phyloP scores from a whole-genome alignment of 2,888 invertebrate species.

The Proisotoma minuta region DNA sequence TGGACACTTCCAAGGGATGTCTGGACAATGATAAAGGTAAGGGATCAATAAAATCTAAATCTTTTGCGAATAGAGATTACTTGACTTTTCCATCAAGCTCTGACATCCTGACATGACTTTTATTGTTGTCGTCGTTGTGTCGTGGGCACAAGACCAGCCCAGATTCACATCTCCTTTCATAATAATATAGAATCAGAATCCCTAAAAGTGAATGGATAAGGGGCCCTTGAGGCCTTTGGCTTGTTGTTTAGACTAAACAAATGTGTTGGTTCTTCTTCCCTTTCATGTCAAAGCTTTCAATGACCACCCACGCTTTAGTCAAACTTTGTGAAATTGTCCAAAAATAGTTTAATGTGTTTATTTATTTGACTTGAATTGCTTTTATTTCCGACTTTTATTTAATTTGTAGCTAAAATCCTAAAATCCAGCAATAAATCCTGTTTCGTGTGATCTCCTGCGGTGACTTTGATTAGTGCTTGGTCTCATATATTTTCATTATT shows the following conservation, averaged over 20 bases:
- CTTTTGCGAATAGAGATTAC: background rate
- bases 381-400: too few species aligned
- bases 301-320: background rate
- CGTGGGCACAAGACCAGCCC: too few species aligned
- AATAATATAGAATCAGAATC: too few species aligned
- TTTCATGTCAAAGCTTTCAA: background rate
- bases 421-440: background rate
- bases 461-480: conserved; percentile 2
- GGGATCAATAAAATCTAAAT: conserved; percentile 2
- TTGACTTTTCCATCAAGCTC: background rate
- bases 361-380: too few species aligned
- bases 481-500: conserved; percentile 15
- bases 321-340: background rate
- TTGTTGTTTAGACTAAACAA: too few species aligned
- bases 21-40: conserved; percentile 24
- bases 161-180: too few species aligned
- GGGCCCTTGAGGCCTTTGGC: too few species aligned
- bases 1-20: conserved; percentile 23
- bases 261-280: background rate
- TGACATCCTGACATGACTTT: too few species aligned
- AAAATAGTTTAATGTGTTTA: background rate
- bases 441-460: conserved; percentile 10
- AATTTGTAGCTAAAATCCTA: too few species aligned
- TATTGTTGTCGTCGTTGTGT: too few species aligned
- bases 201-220: too few species aligned